These are phyloP conservation scores for Acrocyrtus sp. DNA, from an alignment of 2,888 invertebrate genomes.

Conservation along the genomic window DNA sequence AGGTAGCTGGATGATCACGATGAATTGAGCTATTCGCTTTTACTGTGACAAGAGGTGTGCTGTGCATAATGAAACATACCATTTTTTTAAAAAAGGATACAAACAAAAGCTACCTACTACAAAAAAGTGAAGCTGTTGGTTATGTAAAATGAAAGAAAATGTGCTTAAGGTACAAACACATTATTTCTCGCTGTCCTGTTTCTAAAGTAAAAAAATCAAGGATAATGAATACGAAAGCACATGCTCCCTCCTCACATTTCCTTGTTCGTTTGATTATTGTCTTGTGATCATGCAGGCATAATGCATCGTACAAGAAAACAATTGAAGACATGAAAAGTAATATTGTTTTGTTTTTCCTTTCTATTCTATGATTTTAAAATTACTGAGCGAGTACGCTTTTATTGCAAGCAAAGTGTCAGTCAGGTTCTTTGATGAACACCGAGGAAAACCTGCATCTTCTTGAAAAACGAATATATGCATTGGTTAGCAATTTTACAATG, in stretches of 20 bases:
- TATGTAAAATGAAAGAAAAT: not conserved
- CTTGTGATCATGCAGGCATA: not conserved
- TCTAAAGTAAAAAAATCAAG: slow-evolving; percentile 37
- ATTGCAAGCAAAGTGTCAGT: no score
- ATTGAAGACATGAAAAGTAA: not conserved
- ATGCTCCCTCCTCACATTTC: slow-evolving; percentile 35
- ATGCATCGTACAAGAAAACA: not conserved
- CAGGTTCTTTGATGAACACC: no score
- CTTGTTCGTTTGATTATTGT: slow-evolving; percentile 29
- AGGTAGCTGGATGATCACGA: no score
- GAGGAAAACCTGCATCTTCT: no score
- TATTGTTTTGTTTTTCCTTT: not conserved
- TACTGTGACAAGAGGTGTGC: no score
- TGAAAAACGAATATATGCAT: no score
- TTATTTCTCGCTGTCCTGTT: slow-evolving; percentile 1
- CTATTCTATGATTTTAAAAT: not conserved
- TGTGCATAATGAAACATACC: no score
- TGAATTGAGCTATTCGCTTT: no score
- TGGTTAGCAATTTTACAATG: no score
- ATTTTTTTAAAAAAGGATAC: no score
- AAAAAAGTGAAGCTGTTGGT: not conserved
- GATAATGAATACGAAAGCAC: slow-evolving; percentile 43
- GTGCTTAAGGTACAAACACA: not conserved
- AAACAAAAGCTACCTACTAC: no score
- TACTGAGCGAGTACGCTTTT: not conserved